A percentile compares a stretch with the other conserved stretches of the same genome.
Evolutionary conservation across 2,797 vertebrate species (phyloP).

Genomic region (Falco columbarius): DNA sequence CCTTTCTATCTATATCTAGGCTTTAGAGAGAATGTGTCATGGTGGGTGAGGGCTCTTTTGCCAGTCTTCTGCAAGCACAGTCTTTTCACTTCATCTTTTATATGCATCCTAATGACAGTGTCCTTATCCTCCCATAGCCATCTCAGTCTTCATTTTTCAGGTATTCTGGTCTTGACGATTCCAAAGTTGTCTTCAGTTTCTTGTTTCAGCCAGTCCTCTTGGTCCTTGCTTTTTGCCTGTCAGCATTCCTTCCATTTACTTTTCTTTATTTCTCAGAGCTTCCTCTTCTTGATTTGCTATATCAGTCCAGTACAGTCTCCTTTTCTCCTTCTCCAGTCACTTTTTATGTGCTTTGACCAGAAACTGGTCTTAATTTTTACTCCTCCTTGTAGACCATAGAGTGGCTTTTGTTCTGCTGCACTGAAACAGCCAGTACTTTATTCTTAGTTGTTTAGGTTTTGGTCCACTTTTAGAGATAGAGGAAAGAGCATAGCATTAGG

Average conservation of each 20-base stretch:
- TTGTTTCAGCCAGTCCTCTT: background rate
- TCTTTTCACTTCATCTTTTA: background rate
- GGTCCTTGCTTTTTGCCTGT: background rate
- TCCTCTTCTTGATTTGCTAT: background rate
- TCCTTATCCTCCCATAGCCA: background rate
- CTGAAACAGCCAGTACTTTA: background rate
- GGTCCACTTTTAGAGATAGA: background rate
- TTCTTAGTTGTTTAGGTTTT: background rate
- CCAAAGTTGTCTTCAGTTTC: background rate
- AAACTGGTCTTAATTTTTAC: background rate
- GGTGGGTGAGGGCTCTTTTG: background rate
- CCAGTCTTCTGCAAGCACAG: background rate
- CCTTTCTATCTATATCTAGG: background rate
- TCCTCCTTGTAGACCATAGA: background rate
- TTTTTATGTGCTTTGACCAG: background rate
- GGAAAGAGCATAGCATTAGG: background rate
- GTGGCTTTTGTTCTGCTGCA: background rate
- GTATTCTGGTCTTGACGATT: background rate
- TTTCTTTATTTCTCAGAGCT: background rate
- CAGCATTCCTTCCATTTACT: background rate
- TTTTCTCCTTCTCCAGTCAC: background rate
- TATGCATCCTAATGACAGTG: background rate
- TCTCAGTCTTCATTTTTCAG: background rate
- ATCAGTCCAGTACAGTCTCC: background rate
- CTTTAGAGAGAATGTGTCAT: background rate